Conservation (phyloP, 2,888 invertebrate genomes). For the Drosophila mulleri region DNA sequence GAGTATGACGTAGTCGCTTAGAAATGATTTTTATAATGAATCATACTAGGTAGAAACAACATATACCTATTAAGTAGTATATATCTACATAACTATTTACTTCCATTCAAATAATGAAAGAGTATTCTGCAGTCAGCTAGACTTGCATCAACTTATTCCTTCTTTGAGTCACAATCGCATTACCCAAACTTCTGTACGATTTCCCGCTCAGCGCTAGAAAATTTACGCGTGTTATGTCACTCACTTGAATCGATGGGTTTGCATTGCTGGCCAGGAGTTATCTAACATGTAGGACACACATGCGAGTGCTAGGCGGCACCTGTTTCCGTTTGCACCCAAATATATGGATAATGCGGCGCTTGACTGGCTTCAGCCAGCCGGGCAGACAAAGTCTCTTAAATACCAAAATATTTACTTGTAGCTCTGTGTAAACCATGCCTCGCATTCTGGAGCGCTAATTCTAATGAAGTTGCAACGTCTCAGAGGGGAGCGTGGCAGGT, state of each 20-base stretch:
- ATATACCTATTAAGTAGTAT: not conserved
- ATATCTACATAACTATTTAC: no score
- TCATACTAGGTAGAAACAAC: not conserved
- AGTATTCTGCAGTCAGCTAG: not conserved
- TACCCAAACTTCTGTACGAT: constrained; percentile 25
- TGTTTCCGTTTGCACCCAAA: constrained; percentile 71
- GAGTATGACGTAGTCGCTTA: not conserved
- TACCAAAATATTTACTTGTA: constrained; percentile 64
- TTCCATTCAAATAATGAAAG: not conserved
- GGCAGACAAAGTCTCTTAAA: constrained; percentile 5
- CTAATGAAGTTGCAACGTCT: constrained; percentile 65
- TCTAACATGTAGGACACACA: constrained; percentile 19
- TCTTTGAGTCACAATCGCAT: constrained; percentile 39
- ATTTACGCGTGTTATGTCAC: constrained; percentile 59
- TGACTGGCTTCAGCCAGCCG: constrained; percentile 25
- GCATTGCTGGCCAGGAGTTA: not conserved
- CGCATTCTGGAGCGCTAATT: constrained; percentile 57
- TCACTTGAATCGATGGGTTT: constrained; percentile 48
- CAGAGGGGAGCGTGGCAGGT: constrained; percentile 62
- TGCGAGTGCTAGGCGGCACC: constrained; percentile 43
- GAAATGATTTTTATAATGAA: not conserved
- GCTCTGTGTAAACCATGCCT: constrained; percentile 21
- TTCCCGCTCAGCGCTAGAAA: constrained; percentile 47
- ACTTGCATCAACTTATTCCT: not conserved
- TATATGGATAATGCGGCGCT: constrained; percentile 35